Evolutionary conservation across 2,888 invertebrate genomes (phyloP).

Genomic region (Meta bourneti): DNA sequence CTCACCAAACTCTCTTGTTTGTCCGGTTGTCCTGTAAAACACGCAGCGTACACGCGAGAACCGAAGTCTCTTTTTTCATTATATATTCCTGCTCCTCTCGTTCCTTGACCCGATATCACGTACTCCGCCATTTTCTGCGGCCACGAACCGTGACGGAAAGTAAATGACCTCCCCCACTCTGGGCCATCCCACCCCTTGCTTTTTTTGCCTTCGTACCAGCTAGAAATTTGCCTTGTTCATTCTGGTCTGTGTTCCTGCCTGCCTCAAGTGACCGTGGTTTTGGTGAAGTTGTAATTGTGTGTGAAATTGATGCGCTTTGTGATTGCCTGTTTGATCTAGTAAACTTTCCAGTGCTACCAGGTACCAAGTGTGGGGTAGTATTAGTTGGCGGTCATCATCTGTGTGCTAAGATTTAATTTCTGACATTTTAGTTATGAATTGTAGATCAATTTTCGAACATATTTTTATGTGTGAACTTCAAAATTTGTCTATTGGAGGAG

Average conservation of each 20-base stretch:
- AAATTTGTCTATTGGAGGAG: no score
- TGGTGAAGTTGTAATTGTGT: no score
- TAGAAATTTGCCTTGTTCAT: constrained; percentile 19
- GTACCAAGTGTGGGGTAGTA: no score
- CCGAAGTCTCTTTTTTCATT: constrained; percentile 10
- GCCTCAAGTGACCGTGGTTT: not conserved
- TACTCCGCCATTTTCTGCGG: constrained; percentile 65
- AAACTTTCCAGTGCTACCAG: no score
- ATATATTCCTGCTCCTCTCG: constrained; percentile 46
- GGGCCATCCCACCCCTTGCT: constrained; percentile 26
- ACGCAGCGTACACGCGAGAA: not conserved
- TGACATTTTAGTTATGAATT: no score
- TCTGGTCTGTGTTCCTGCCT: not conserved
- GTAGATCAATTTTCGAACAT: no score
- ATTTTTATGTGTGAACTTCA: no score
- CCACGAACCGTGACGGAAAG: constrained; percentile 71
- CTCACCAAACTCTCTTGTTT: not conserved
- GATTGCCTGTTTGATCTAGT: no score
- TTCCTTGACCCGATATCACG: constrained; percentile 73
- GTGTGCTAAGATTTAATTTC: no score
- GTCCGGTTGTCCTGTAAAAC: constrained; percentile 28
- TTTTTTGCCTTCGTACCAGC: constrained; percentile 29
- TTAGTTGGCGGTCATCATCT: no score
- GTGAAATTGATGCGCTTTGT: no score
- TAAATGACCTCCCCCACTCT: constrained; percentile 66